A percentile compares a stretch with the other conserved stretches of the same genome.
Conservation (phyloP, 2,888 invertebrate genomes). For the Apodemia mormo region DNA sequence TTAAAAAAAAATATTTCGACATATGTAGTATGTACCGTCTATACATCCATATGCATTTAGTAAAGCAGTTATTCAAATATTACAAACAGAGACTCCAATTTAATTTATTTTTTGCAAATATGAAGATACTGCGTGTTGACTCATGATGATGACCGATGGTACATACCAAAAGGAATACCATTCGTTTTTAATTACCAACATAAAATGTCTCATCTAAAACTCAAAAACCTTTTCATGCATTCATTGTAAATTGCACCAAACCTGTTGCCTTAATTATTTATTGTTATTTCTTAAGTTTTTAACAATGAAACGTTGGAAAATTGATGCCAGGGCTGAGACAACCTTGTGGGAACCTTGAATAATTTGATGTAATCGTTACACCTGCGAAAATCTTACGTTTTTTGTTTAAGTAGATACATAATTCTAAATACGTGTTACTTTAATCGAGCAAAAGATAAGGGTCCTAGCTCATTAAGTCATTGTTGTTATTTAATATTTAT, state of each 20-base stretch:
- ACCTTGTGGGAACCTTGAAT: conserved; percentile 19
- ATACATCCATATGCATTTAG: no score
- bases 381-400: conserved; percentile 13
- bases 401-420: conserved; percentile 5
- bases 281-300: conserved; percentile 18
- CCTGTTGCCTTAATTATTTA: conserved; percentile 12
- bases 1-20: no score
- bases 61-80: no score
- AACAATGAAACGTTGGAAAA: conserved; percentile 19
- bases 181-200: no score
- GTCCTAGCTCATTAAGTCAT: background rate
- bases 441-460: background rate
- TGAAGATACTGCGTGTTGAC: no score
- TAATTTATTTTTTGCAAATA: no score
- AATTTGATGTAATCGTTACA: conserved; percentile 5
- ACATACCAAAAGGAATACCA: no score
- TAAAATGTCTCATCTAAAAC: background rate
- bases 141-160: no score
- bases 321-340: conserved; percentile 14
- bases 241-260: conserved; percentile 5
- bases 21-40: no score
- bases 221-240: background rate
- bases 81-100: no score
- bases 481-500: background rate
- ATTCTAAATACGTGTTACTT: background rate